A percentile compares a stretch with the other conserved stretches of the same genome.
Evolutionary conservation across 1,140 invertebrate species (phyloP).

Genomic region (Lordiphosa stackelbergi): DNA sequence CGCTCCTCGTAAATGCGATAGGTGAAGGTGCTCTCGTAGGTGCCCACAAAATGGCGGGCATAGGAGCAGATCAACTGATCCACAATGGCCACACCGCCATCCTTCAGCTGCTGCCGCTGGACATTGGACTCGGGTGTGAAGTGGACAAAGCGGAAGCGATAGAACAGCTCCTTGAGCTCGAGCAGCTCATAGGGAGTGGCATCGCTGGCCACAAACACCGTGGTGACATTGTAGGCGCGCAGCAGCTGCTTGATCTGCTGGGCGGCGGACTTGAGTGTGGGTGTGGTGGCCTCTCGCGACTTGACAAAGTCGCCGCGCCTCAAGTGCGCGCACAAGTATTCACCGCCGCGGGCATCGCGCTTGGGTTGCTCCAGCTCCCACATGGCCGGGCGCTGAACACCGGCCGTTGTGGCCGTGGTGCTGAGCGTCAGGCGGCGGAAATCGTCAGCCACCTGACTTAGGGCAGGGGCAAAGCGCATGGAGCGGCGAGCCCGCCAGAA

Average conservation of each 20-base stretch:
- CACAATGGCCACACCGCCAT: constrained; percentile 94
- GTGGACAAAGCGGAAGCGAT: constrained; percentile 54
- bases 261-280: constrained; percentile 84
- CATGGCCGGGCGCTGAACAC: constrained; percentile 62
- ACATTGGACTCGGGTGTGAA: constrained; percentile 62
- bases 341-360: constrained; percentile 82
- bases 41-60: constrained; percentile 92
- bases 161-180: constrained; percentile 65
- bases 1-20: constrained; percentile 98
- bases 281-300: constrained; percentile 82
- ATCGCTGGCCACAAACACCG: constrained; percentile 90
- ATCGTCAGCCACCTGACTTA: constrained; percentile 84
- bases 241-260: constrained; percentile 83
- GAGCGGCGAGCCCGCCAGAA: constrained; percentile 94
- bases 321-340: constrained; percentile 89
- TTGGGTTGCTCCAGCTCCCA: constrained; percentile 68
- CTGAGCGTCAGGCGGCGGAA: constrained; percentile 85
- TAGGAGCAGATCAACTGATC: constrained; percentile 97
- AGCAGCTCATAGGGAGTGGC: constrained; percentile 78
- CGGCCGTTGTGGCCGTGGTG: constrained; percentile 79
- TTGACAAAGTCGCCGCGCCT: constrained; percentile 89
- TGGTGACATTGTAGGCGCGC: constrained; percentile 80
- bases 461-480: constrained; percentile 89
- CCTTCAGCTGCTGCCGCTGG: constrained; percentile 81
- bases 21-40: constrained; percentile 95